Evolutionary conservation across 2,888 invertebrate genomes (phyloP), one percentile per base, ranked within the genome.

Genomic region (Cataglyphis rosenhaueri): DNA sequence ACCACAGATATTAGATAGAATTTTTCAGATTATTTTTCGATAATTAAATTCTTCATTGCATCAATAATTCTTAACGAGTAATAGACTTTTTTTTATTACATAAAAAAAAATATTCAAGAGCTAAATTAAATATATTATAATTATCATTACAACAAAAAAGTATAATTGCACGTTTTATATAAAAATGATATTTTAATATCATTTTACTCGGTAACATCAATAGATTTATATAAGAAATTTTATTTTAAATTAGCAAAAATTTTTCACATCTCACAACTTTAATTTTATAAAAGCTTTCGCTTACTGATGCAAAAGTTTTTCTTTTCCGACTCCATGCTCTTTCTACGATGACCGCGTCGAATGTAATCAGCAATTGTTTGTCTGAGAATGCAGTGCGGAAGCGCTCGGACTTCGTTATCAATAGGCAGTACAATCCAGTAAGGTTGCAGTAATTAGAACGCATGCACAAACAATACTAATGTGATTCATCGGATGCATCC

Each of bases 401-500:
- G 52, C n/a, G 48, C 61, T 12, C 61, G n/a, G 62, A 44, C 59
- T 57, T 52, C 29, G 68, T 44, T 81, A 62, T 73, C 64, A 74
- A 79, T 9, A 55, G 59, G 74, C 81, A 52, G 41, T 52, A 65
- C 52, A 64, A 75, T 81, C 81, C 82, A 52, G 59, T 62, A 71
- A 78, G 73, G 70, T 76, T 84, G 57, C 25, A 82, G 66, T 84
- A 86, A 88, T 87, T 71, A 75, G 83, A 82, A 38, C 73, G 73
- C 61, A 32, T 35, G 75, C 57, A 59, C 70, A 79, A 70, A 71
- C 83, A 84, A 86, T 76, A 44, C 21, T 65, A 65, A 73, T 44
- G 65, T 86, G 88, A 89, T 78, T 89, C 89, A 89, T 89, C 81
- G 70, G 59, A 78, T 71, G 62, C 44, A 66, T 44, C 29, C 59